A percentile compares a stretch with the other conserved stretches of the same genome.
phyloP scores from a whole-genome alignment of 1,140 invertebrate genomes.

The Aphaenogaster floridana region DNA sequence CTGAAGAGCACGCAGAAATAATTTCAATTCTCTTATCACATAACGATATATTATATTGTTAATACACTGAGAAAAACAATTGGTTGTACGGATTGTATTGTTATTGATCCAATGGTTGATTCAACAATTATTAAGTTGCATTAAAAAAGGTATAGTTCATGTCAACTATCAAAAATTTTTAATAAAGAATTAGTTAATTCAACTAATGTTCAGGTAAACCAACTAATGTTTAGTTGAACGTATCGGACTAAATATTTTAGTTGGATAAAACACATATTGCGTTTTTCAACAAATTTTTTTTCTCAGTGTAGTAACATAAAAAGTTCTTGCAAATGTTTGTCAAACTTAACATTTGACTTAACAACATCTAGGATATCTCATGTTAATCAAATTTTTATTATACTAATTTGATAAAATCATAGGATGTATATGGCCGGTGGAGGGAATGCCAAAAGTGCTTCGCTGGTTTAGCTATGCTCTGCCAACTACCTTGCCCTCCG shows the following conservation, averaged over 20 bases:
- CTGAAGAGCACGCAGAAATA: not conserved
- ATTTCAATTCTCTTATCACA: not conserved
- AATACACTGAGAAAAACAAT: not conserved
- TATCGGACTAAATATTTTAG: no score
- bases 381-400: conserved; percentile 1
- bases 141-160: no score
- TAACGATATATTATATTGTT: conserved; percentile 8
- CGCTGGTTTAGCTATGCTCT: conserved; percentile 88
- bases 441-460: conserved; percentile 90
- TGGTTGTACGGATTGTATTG: no score
- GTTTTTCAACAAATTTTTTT: no score
- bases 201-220: no score
- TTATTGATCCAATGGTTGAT: no score
- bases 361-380: not conserved
- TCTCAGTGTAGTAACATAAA: not conserved
- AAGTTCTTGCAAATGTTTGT: not conserved
- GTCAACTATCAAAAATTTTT: no score
- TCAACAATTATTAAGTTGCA: no score
- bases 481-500: conserved; percentile 90
- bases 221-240: no score
- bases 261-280: no score
- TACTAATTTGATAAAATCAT: conserved; percentile 48
- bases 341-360: not conserved
- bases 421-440: conserved; percentile 97
- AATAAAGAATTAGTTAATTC: no score